Base-by-base conservation (phyloP, 1,140 invertebrate species). In the Phymastichus coffea region DNA sequence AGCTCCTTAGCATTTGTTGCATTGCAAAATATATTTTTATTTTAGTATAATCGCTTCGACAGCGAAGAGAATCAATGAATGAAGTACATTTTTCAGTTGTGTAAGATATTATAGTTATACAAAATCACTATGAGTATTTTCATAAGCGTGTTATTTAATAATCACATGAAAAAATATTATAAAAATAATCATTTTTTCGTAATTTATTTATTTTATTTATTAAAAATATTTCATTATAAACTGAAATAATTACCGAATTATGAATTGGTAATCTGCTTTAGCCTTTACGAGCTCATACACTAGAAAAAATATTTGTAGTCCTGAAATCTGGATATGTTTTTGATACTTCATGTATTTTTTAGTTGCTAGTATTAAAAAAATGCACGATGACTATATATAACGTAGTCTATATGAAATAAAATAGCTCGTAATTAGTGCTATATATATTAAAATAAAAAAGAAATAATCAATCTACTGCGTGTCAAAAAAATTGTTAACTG, bases 11-110 rank as follows among this genome's bases (percentile, higher is more conserved):
- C 38, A 52, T 59, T 46, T 52, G 48, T 38, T 59, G 57, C 57
- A 59, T 59, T 59, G 48, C 49, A 46, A 58, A 51, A 58, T 59
- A 59, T 52, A 59, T 46, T 59, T 52, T 49, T 57, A 51, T 57
- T 57, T 48, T 57, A 26, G 14, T 57, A 57, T 37, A 23, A 28
- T 41, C 43, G 35, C 20, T 15, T 51, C 28, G 19, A 40, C n/a
- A 20, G 37, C 25, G 14, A 15, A 26, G 33, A 51, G 4, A 23
- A 57, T 49, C 33, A 23, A 44, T 2, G 10, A 44, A 35, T 57
- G 28, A 26, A 4, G 40, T 57, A 51, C 15, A 51, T 49, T 40
- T 28, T 22, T 38, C 14, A 49, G 8, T 35, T 49, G 19, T 51
- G 47, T 58, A 51, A 51, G 47, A 58, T 58, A 57, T 49, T 57